These are phyloP conservation scores for Lophius americanus DNA, from an alignment of 2,797 vertebrate species.

Conservation along the genomic window DNA sequence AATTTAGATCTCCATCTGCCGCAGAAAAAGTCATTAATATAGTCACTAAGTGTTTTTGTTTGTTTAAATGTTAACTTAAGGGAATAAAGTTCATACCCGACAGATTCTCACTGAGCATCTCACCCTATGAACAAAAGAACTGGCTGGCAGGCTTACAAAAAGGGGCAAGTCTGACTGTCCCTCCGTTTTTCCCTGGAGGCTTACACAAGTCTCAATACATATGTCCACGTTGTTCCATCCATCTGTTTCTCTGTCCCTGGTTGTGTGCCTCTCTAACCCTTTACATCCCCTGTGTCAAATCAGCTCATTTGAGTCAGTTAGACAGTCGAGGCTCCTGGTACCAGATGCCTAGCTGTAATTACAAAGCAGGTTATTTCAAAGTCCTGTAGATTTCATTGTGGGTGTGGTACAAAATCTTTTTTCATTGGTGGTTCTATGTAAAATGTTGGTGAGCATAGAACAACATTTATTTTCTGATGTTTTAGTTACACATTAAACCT, in stretches of 20 bases:
- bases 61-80: slow-evolving; percentile 3
- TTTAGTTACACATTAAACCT: too few relatives aligned
- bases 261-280: slow-evolving; percentile 62
- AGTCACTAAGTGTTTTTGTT: too few relatives aligned
- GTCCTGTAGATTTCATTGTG: slow-evolving; percentile 31
- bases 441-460: not conserved
- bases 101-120: slow-evolving; percentile 27
- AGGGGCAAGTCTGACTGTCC: slow-evolving; percentile 30
- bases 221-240: slow-evolving; percentile 65
- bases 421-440: not conserved
- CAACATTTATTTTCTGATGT: too few relatives aligned
- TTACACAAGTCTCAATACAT: slow-evolving; percentile 59
- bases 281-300: slow-evolving; percentile 70
- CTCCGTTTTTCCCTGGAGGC: slow-evolving; percentile 38
- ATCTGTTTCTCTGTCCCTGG: slow-evolving; percentile 60
- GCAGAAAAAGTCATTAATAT: too few relatives aligned
- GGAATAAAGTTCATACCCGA: not conserved
- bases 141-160: slow-evolving; percentile 49
- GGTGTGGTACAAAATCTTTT: slow-evolving; percentile 6
- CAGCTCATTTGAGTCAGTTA: slow-evolving; percentile 65
- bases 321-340: slow-evolving; percentile 47
- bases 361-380: slow-evolving; percentile 48
- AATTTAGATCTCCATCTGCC: too few relatives aligned
- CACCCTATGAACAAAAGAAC: slow-evolving; percentile 47
- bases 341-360: slow-evolving; percentile 56